A percentile compares a stretch with the other conserved stretches of the same genome.
Conservation (phyloP, 2,113 vertebrate species). For the Sminthopsis crassicaudata region DNA sequence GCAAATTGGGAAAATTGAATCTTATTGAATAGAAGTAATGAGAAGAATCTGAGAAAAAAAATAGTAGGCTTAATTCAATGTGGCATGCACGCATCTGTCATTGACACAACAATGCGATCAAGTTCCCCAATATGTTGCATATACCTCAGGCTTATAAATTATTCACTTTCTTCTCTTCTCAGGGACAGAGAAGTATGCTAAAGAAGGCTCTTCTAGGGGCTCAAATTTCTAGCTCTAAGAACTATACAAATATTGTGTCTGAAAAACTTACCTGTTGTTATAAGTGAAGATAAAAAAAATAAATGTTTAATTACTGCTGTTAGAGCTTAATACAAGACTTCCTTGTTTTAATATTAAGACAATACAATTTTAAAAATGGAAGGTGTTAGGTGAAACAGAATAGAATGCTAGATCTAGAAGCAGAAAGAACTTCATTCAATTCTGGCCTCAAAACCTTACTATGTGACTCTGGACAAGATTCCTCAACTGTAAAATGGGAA, state of each 20-base stretch:
- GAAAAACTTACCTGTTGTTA: background rate
- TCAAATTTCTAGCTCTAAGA: background rate
- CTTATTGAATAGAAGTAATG: constrained; percentile 71
- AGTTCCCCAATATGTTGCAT: constrained; percentile 25
- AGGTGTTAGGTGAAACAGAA: background rate
- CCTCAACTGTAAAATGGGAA: background rate
- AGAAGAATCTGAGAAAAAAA: constrained; percentile 53
- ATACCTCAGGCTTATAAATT: constrained; percentile 43
- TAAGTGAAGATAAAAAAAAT: background rate
- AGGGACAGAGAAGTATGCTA: constrained; percentile 17
- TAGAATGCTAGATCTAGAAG: background rate
- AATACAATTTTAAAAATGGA: background rate
- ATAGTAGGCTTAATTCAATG: constrained; percentile 69
- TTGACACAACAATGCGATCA: constrained; percentile 64
- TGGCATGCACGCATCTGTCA: constrained; percentile 68
- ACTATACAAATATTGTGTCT: background rate
- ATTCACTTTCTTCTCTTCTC: constrained; percentile 30
- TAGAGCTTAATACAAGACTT: background rate
- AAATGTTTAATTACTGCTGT: background rate
- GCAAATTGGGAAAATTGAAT: constrained; percentile 73
- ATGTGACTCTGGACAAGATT: background rate
- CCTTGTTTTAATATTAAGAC: background rate
- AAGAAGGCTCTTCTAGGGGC: background rate
- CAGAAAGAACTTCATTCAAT: background rate
- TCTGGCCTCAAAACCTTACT: background rate